Conservation (phyloP, 2,888 invertebrate genomes). For the Chrysotoxum bicinctum region DNA sequence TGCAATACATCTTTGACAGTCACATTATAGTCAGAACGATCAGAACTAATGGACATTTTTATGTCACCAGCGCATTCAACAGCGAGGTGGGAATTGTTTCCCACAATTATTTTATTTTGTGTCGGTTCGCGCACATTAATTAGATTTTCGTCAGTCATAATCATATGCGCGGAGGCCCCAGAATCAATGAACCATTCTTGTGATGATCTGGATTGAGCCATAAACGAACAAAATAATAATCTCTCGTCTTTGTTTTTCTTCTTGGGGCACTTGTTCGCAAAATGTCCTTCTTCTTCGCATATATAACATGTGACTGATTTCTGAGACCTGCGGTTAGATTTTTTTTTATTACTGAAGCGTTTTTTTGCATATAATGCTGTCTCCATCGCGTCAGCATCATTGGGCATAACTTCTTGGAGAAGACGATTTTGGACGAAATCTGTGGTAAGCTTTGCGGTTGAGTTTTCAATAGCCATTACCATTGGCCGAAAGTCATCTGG, state of each 20-base stretch:
- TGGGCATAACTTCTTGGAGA: conserved; percentile 28
- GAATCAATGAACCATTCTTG: no score
- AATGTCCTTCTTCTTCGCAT: conserved; percentile 15
- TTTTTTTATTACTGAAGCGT: not conserved
- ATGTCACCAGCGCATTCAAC: no score
- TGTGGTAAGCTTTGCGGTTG: conserved; percentile 16
- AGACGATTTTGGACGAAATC: conserved; percentile 10
- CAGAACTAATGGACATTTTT: no score
- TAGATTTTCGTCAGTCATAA: no score
- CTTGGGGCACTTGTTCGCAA: conserved; percentile 11
- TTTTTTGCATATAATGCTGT: conserved; percentile 7
- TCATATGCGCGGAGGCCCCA: no score
- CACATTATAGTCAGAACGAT: no score
- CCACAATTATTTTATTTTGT: no score
- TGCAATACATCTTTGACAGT: no score
- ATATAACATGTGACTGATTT: conserved; percentile 4
- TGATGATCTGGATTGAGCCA: conserved; percentile 5
- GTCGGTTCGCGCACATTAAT: no score
- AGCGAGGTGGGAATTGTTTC: no score
- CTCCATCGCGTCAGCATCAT: not conserved
- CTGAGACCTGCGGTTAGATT: not conserved
- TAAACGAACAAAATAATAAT: no score
- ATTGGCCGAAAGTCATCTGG: not conserved
- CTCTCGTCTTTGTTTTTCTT: no score
- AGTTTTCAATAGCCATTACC: conserved; percentile 5